Conservation (phyloP, 1,140 invertebrate genomes). For the Pseudomyrmex concolor region DNA sequence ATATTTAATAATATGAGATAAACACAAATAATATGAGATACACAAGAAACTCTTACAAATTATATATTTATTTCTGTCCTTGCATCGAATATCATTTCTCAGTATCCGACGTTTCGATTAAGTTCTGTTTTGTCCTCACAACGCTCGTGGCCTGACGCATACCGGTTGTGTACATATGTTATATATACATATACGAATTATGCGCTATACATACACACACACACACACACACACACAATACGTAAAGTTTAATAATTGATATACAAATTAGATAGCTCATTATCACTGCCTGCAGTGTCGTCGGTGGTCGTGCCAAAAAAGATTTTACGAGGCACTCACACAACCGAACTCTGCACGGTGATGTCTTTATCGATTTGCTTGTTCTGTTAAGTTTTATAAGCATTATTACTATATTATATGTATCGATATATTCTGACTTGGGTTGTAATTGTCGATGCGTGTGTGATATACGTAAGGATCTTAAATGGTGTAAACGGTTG, state of each 20-base stretch:
- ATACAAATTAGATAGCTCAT: conserved; percentile 69
- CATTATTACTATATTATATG: conserved; percentile 63
- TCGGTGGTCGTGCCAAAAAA: conserved; percentile 59
- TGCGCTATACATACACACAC: conserved; percentile 62
- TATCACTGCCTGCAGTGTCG: conserved; percentile 68
- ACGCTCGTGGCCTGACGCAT: conserved; percentile 59
- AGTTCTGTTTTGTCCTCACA: conserved; percentile 24
- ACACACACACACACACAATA: conserved; percentile 37
- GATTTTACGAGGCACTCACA: conserved; percentile 31
- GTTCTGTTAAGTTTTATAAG: conserved; percentile 78
- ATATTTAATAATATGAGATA: no score
- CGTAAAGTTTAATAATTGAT: conserved; percentile 69
- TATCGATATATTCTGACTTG: conserved; percentile 52
- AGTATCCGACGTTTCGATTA: no score
- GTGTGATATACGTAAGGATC: conserved; percentile 61
- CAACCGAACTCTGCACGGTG: conserved; percentile 62
- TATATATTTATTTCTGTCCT: no score
- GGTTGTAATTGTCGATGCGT: conserved; percentile 61
- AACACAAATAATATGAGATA: no score
- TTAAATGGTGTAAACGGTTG: conserved; percentile 1
- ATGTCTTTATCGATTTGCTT: conserved; percentile 70
- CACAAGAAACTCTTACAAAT: no score
- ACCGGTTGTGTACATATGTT: conserved; percentile 65
- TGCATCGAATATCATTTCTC: no score
- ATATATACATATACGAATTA: no score